Evolutionary conservation across 2,888 invertebrate genomes (phyloP).

Genomic region (Platycnemis pennipes): DNA sequence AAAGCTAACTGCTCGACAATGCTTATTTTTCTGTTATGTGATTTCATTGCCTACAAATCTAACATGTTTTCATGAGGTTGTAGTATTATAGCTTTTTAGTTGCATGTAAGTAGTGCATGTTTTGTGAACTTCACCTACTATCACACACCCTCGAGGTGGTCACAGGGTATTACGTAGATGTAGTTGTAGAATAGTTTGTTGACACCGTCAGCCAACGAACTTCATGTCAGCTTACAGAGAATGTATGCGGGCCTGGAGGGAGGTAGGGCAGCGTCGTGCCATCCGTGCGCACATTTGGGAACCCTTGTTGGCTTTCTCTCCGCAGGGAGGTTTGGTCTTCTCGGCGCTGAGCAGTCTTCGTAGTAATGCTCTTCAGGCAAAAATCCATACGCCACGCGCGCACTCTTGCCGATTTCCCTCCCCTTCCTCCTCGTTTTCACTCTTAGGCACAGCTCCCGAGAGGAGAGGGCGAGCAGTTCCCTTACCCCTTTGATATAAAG

Average conservation of each 20-base stretch:
- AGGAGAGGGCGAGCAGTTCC: neutral
- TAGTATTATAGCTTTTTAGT: too few relatives aligned
- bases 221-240: neutral
- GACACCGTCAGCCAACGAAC: too few relatives aligned
- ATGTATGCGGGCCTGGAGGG: too few relatives aligned
- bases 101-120: too few relatives aligned
- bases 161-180: too few relatives aligned
- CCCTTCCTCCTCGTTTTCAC: neutral
- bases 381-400: slow-evolving; percentile 60
- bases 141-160: too few relatives aligned
- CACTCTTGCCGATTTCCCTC: slow-evolving; percentile 35
- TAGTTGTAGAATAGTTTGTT: too few relatives aligned
- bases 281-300: neutral
- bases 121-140: too few relatives aligned
- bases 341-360: slow-evolving; percentile 26
- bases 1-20: too few relatives aligned
- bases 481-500: neutral
- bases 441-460: neutral
- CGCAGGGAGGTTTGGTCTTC: neutral
- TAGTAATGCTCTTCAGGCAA: slow-evolving; percentile 49
- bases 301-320: neutral
- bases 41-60: too few relatives aligned
- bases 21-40: too few relatives aligned
- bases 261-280: neutral
- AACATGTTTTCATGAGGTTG: too few relatives aligned